Conservation (phyloP, 2,797 vertebrate species). For the Anisognathus igniventris region DNA sequence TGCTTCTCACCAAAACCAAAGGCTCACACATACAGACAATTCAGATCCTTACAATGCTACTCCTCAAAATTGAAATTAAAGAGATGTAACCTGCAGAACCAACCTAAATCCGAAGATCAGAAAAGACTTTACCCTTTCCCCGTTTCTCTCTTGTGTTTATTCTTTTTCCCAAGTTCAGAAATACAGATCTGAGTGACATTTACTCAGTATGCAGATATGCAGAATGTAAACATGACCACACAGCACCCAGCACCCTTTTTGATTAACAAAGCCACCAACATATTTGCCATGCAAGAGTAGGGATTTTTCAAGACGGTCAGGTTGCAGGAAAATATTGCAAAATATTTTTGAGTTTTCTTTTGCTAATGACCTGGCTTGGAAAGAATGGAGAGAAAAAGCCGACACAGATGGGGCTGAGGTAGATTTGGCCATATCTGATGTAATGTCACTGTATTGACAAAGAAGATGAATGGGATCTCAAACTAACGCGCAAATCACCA, state of each 20-base stretch:
- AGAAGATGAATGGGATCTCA: background rate
- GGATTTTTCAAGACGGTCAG: background rate
- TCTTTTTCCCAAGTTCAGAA: background rate
- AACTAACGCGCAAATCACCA: background rate
- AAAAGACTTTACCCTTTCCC: background rate
- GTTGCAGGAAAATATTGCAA: background rate
- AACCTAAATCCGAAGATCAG: background rate
- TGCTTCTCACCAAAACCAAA: background rate
- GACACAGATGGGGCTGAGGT: slow-evolving; percentile 12
- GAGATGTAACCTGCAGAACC: background rate
- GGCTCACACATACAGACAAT: background rate
- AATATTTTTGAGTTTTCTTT: background rate
- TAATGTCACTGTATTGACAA: background rate
- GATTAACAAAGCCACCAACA: background rate
- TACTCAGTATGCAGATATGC: background rate
- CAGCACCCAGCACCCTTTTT: background rate
- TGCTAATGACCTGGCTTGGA: background rate
- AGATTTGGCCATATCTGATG: slow-evolving; percentile 11
- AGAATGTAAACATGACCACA: background rate
- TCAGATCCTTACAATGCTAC: background rate
- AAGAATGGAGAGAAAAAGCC: background rate
- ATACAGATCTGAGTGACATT: background rate
- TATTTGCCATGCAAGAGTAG: background rate
- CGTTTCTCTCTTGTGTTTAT: background rate
- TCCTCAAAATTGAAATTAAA: background rate